Base-by-base conservation (phyloP, 2,113 vertebrate species). In the Dunckerocampus dactyliophorus region DNA sequence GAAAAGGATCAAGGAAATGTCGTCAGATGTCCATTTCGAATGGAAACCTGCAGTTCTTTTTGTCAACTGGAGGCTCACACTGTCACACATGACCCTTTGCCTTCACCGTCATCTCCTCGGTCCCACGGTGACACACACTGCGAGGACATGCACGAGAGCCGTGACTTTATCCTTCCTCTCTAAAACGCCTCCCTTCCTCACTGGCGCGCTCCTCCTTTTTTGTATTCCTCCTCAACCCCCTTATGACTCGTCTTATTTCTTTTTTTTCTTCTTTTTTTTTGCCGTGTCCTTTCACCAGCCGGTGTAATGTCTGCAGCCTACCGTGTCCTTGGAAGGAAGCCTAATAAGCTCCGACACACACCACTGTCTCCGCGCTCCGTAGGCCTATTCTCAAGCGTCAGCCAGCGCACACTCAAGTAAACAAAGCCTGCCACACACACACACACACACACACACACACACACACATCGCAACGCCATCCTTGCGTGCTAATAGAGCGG, bases 301-400 rank as follows among this genome's bases (percentile, higher is more conserved):
- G 72, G 79, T 87, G 80, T 87, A 82, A 83, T 82, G 82, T 88
- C 81, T 85, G 65, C 77, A 85, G 85, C 86, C 81, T 82, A 68
- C 78, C 53, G 71, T 81, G 86, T 88, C 87, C 81, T 89, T 88
- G 87, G 87, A 88, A 87, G 83, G 82, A 67, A 75, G 83, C 85
- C 85, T 88, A 88, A 89, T 87, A 87, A 85, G 85, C 86, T 83
- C 80, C 76, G 85, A 85, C 82, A 84, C 81, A 84, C 82, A 76
- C 72, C 71, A 77, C 74, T 70, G 83, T 83, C 82, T 86, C 67
- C 59, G 75, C 66, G 65, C 84, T 77, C 79, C 73, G 71, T 67
- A 65, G 85, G 69, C 85, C 79, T 77, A 76, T 81, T 87, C 85
- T 88, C 80, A 71, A 69, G 85, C 76, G 85, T 86, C 84, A 80